Percentiles rank a stretch among this genome's conserved stretches.
Conservation (phyloP, 2,888 invertebrate species). For the Polydrusus pterygomalis region DNA sequence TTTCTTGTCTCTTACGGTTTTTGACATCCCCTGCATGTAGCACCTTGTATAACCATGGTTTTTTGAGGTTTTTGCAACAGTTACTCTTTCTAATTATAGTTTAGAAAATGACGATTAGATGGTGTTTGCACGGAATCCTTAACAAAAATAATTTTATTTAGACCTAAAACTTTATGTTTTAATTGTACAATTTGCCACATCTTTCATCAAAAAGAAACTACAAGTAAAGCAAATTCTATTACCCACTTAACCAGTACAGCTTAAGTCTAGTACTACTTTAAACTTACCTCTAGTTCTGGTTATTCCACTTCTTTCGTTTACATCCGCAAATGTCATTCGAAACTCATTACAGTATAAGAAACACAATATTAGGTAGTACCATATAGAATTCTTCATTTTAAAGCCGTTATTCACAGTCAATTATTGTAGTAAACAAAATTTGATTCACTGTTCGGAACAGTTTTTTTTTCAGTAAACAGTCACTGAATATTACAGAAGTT, state of each 20-base stretch:
- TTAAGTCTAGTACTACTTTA: slow-evolving; percentile 36
- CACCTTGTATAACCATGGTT: too few relatives aligned
- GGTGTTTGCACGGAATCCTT: too few relatives aligned
- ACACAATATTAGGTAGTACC: slow-evolving; percentile 36
- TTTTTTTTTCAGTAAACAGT: neutral
- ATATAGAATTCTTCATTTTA: slow-evolving; percentile 22
- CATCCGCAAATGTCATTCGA: slow-evolving; percentile 45
- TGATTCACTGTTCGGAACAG: neutral
- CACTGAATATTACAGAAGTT: neutral
- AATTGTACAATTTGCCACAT: neutral
- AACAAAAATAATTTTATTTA: neutral
- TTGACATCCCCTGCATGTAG: too few relatives aligned
- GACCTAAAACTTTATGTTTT: neutral
- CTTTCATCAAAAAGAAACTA: slow-evolving; percentile 16
- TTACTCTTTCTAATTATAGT: too few relatives aligned
- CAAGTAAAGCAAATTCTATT: slow-evolving; percentile 29
- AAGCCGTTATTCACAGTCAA: slow-evolving; percentile 1
- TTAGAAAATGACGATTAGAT: too few relatives aligned
- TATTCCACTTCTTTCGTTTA: slow-evolving; percentile 44
- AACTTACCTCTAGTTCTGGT: slow-evolving; percentile 48
- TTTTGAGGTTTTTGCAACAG: too few relatives aligned
- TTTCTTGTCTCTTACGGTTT: too few relatives aligned
- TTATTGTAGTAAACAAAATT: neutral
- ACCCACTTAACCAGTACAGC: slow-evolving; percentile 34
- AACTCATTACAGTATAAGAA: slow-evolving; percentile 41